Evolutionary conservation across 2,888 invertebrate species (phyloP), one percentile per base, ranked within the genome.

Genomic region (Ormyrus pomaceus): DNA sequence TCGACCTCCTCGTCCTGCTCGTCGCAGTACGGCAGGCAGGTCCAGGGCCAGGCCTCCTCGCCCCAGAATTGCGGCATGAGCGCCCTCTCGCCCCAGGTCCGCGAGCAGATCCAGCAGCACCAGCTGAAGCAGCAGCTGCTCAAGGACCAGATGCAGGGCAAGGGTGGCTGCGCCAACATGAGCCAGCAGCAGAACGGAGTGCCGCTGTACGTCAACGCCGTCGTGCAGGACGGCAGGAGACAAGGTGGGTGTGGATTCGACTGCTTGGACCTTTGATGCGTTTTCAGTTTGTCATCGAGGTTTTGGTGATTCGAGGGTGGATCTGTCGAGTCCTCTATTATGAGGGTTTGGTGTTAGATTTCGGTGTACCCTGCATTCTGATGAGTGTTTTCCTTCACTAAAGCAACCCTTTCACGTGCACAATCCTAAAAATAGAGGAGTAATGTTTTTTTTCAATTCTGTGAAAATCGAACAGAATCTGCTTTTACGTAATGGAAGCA

Each of bases 191-290:
- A 80, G 50, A 85, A 83, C 69, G 84, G 84, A 65, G 85, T 85
- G 0, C 95, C 95, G 0, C 88, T 96, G 9, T 96, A 95, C 85
- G 94, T 95, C 53, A 95, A 95, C 86, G 95, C 95, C 19, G 13
- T 73, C 10, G 65, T 74, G 3, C 82, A 61, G 0, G 91, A 93
- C 79, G 90, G 89, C 4, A 92, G 86, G 66, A 83, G 84, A 82
- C 83, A 84, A 62, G 85, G 86, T 86, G 58, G 62, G 83, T 82
- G 34, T 34, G 34, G 34, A 34, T 34, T 34, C 34, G 34, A 34
- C 4, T 4, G 34, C 34, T 34, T 4, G 34, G 34, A 34, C 34
- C 34, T 3, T 34, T 34, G 4, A 34, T 34, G 34, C 4, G 34
- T 34, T 34, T 34, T 34, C 34, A 4, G 4, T 34, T 34, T 34